Evolutionary conservation across 2,113 vertebrate species (phyloP), one percentile per base, ranked within the genome.

Genomic region (Taurulus bubalis): DNA sequence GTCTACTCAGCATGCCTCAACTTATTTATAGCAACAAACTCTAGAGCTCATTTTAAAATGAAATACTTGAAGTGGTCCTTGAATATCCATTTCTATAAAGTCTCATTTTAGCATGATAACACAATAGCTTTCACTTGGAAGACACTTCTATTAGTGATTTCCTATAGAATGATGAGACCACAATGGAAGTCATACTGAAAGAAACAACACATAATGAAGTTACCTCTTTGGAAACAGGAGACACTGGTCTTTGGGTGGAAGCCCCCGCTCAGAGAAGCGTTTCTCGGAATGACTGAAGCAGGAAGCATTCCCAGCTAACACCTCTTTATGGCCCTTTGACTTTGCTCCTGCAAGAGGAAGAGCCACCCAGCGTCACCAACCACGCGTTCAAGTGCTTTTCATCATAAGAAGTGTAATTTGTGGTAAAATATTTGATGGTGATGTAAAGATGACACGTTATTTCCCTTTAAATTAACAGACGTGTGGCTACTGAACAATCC

Each of bases 311-410:
- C 77, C 30, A 75, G 63, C 65, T 79, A 34, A 63, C 38, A 76
- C 71, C 30, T 6, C n/a, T 95, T 95, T 95, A 95, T 91, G 87
- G 66, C 88, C 42, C 85, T 90, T 94, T 93, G 95, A 96, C 95
- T 96, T 96, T 96, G 94, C 85, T 93, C 94, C 87, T 86, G 79
- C 30, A n/a, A 14, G 30, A 76, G 15, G 20, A n/a, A 70, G 82
- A 87, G 40, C 79, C 75, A 85, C 63, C 69, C 66, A 77, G 36
- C 49, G n/a, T 83, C 60, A 65, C 71, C 34, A 26, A 67, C 26
- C 56, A 60, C 32, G 16, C 30, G 24, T 20, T 22, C 3, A 42
- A 15, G 12, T 15, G 30, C 8, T 22, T 63, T 56, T 18, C 42
- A 64, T 36, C 32, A 55, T 20, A 8, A 2, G 20, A 15, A 40